Percentiles rank a stretch among this genome's conserved stretches.
Evolutionary conservation across 1,140 invertebrate genomes (phyloP).

Genomic region (Lasaia peninsularis): DNA sequence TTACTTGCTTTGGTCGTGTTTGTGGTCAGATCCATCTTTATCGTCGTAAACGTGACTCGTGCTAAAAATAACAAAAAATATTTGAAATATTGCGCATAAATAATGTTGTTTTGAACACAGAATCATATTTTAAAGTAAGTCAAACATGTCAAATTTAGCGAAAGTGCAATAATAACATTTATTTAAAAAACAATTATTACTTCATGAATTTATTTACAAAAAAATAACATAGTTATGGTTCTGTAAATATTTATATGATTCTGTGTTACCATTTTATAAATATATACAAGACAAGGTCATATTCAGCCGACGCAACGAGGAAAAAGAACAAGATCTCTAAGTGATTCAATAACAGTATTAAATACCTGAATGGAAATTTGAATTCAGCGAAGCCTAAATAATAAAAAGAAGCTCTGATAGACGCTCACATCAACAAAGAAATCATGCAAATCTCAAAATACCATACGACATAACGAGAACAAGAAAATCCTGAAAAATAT

Average conservation of each 20-base stretch:
- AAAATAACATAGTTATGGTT: no score
- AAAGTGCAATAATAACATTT: no score
- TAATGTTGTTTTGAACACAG: slow-evolving; percentile 10
- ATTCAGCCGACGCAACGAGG: slow-evolving; percentile 36
- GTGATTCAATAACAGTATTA: slow-evolving; percentile 2
- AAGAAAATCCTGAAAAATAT: slow-evolving; percentile 21
- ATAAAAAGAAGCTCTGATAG: slow-evolving; percentile 61
- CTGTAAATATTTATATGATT: slow-evolving; percentile 29
- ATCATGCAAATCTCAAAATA: slow-evolving; percentile 44
- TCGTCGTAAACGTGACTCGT: slow-evolving; percentile 70
- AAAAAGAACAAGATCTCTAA: slow-evolving; percentile 13
- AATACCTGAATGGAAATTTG: slow-evolving; percentile 14
- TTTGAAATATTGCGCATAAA: slow-evolving; percentile 22
- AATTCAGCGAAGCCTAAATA: slow-evolving; percentile 67
- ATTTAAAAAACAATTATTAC: no score
- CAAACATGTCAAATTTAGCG: no score
- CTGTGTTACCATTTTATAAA: slow-evolving; percentile 36
- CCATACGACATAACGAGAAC: neutral
- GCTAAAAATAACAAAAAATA: slow-evolving; percentile 50
- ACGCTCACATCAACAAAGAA: slow-evolving; percentile 39
- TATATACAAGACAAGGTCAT: slow-evolving; percentile 47
- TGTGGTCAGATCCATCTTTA: slow-evolving; percentile 71
- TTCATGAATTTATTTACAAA: no score
- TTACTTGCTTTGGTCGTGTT: slow-evolving; percentile 75
- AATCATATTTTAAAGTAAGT: slow-evolving; percentile 19